Base-by-base conservation (phyloP, 2,113 vertebrate genomes). In the Ictalurus punctatus region DNA sequence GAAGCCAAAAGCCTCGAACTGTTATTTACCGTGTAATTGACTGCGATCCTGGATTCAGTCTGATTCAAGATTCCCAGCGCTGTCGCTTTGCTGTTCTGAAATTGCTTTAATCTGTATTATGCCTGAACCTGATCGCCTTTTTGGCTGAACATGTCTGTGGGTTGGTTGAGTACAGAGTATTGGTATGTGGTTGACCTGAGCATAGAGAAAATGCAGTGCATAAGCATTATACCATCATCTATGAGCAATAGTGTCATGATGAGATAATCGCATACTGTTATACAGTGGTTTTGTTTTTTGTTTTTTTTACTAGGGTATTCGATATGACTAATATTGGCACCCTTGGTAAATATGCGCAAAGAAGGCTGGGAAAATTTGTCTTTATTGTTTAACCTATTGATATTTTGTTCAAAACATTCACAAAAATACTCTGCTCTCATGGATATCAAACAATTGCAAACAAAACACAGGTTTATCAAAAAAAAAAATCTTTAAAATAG, bases 61-160 rank as follows among this genome's bases (percentile, higher is more conserved):
- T 58, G 69, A 74, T 40, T 61, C 25, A 1, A n/a, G 27, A 58
- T 81, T 81, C 52, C 58, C 6, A 48, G 0, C 83, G 0, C 81
- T 48, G 7, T 87, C 10, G 17, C 73, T 79, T 16, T 40, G 30
- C 40, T 63, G 74, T 52, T 21, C 59, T 52, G 17, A 87, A 79
- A 87, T 65, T 27, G 40, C n/a, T 54, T 87, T 52, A 87, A 88
- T 83, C 65, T 44, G 87, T 40, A 34, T 88, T 88, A 34, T 37
- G 86, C 86, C 65, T 81, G 27, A 56, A 81, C 79, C 65, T 48
- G 63, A 59, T n/a, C 30, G 23, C 7, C 34, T 40, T 30, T 87
- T 83, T 7, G n/a, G 63, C n/a, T 71, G 37, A 87, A 87, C 34
- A 27, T 40, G 86, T 34, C 21, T 69, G 78, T 48, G 61, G 65